Evolutionary conservation across 2,888 invertebrate species (phyloP).

Genomic region (Caradrina clavipalpis): DNA sequence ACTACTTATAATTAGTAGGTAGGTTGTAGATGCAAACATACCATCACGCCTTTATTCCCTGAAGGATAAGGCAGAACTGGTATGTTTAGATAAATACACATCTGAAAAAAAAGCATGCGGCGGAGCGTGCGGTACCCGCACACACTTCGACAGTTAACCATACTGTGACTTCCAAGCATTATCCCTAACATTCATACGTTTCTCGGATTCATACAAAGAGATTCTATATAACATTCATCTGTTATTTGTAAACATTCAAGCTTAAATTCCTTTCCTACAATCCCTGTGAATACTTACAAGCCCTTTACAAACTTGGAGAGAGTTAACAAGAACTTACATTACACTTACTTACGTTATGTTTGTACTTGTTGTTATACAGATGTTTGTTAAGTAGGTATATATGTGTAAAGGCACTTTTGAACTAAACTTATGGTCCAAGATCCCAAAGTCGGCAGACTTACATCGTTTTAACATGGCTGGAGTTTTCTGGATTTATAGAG

Average conservation of each 20-base stretch:
- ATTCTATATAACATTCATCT: conserved; percentile 43
- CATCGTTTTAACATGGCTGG: neutral
- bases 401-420: conserved; percentile 52
- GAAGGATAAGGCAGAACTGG: too few relatives aligned
- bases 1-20: too few relatives aligned
- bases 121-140: neutral
- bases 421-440: conserved; percentile 6
- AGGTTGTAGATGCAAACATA: too few relatives aligned
- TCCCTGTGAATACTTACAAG: conserved; percentile 39
- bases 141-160: neutral
- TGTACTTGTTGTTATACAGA: conserved; percentile 56
- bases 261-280: conserved; percentile 37
- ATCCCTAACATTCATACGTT: conserved; percentile 1
- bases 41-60: too few relatives aligned
- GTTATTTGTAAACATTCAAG: conserved; percentile 16
- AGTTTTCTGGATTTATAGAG: neutral
- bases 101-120: neutral
- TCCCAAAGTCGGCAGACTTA: neutral
- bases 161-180: neutral
- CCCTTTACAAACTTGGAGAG: conserved; percentile 24
- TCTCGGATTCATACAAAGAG: conserved; percentile 44
- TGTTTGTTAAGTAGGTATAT: conserved; percentile 27
- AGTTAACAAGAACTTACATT: conserved; percentile 43
- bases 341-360: conserved; percentile 53
- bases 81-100: too few relatives aligned